These are phyloP conservation scores for Ammospiza nelsoni DNA, from an alignment of 2,113 vertebrate genomes.

Conservation along the genomic window DNA sequence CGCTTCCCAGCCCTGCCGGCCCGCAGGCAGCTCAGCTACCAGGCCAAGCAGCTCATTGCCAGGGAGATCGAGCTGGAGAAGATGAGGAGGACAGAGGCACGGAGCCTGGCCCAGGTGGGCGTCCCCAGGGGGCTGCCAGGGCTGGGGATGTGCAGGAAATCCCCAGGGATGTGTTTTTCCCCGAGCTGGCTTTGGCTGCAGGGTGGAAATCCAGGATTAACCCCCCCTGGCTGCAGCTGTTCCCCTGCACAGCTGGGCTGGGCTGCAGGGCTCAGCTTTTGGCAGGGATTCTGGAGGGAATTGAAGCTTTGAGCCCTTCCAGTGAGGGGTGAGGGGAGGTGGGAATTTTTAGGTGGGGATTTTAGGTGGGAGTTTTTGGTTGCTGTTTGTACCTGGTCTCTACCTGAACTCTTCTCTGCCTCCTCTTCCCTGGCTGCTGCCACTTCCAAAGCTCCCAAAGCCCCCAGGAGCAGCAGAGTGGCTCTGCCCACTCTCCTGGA, in stretches of 20 bases:
- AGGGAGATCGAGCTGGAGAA: constrained; percentile 93
- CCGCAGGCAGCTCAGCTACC: constrained; percentile 90
- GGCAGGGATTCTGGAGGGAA: neutral
- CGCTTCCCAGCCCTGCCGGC: constrained; percentile 84
- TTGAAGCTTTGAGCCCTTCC: neutral
- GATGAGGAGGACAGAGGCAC: constrained; percentile 87
- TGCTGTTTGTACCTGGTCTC: rapidly evolving
- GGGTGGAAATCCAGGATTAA: constrained; percentile 44
- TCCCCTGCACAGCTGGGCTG: neutral
- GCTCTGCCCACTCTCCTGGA: neutral
- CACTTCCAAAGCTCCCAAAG: neutral
- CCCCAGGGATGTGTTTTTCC: neutral
- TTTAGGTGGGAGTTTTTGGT: neutral
- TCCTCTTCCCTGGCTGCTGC: neutral
- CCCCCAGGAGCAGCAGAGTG: neutral
- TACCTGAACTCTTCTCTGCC: neutral
- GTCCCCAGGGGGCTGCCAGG: rapidly evolving
- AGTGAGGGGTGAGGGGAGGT: rapidly evolving
- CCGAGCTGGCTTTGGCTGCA: neutral
- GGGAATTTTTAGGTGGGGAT: neutral
- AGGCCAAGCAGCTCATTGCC: constrained; percentile 94
- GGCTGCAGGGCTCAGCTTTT: neutral
- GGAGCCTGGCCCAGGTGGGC: constrained; percentile 67
- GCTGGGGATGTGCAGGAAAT: rapidly evolving
- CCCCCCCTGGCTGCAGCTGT: neutral